phyloP scores from a whole-genome alignment of 2,888 invertebrate genomes.

The Hirudinaria manillensis region DNA sequence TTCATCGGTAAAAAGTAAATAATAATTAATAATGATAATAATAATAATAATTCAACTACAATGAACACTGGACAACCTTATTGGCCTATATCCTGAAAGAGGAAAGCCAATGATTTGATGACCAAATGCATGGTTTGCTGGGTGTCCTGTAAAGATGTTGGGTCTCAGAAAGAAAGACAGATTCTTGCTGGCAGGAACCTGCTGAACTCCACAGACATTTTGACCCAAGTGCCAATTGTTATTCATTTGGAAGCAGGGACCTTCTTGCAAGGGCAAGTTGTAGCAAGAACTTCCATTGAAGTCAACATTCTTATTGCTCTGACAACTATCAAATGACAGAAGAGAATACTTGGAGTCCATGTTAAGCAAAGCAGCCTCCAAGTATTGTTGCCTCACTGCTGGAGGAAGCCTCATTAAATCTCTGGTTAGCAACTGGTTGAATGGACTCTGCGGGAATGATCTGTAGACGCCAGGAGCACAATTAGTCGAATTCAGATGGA shows the following conservation, averaged over 20 bases:
- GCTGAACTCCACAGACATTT: neutral
- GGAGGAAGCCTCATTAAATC: conserved; percentile 10
- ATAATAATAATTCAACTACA: neutral
- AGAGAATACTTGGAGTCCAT: neutral
- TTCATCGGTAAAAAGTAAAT: neutral
- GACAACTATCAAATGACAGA: neutral
- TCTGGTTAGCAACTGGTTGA: neutral
- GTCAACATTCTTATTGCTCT: neutral
- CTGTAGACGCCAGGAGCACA: neutral
- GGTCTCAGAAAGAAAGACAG: conserved; percentile 1
- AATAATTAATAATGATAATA: neutral
- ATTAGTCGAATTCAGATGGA: neutral
- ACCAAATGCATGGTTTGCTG: conserved; percentile 1
- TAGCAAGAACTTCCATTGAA: neutral
- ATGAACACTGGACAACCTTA: conserved; percentile 6
- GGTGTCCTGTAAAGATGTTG: neutral
- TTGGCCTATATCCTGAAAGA: conserved; percentile 10
- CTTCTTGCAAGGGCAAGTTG: neutral
- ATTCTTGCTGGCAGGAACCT: neutral
- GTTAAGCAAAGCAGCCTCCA: conserved; percentile 13
- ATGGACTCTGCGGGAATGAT: neutral
- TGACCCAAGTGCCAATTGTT: conserved; percentile 7
- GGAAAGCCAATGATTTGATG: neutral
- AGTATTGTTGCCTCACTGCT: conserved; percentile 21
- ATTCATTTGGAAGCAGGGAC: neutral